Evolutionary conservation across 1,140 invertebrate genomes (phyloP).

Genomic region (Drosophila varians): DNA sequence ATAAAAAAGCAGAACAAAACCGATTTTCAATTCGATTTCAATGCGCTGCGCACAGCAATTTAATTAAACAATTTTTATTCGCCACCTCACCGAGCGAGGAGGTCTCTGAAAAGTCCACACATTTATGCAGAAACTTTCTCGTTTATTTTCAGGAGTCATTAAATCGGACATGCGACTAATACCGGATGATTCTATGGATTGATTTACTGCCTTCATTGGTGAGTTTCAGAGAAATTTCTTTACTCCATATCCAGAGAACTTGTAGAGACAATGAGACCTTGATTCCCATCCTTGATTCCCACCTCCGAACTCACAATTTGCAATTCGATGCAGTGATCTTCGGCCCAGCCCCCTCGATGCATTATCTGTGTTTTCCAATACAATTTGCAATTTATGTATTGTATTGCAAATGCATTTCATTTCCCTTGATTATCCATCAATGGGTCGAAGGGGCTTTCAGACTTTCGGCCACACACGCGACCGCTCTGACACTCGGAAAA

Average conservation of each 20-base stretch:
- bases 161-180: slow-evolving; percentile 75
- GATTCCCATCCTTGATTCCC: no score
- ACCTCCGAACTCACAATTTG: no score
- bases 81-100: no score
- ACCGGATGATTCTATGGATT: slow-evolving; percentile 12
- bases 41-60: slow-evolving; percentile 66
- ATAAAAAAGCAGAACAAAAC: slow-evolving; percentile 81
- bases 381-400: slow-evolving; percentile 64
- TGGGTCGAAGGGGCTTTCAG: background rate
- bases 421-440: slow-evolving; percentile 25
- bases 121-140: background rate
- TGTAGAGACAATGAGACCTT: slow-evolving; percentile 10
- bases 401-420: slow-evolving; percentile 43
- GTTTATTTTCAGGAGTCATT: slow-evolving; percentile 60
- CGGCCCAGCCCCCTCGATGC: background rate
- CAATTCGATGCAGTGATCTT: slow-evolving; percentile 63
- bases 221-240: background rate
- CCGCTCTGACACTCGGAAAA: background rate
- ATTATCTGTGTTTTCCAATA: slow-evolving; percentile 32
- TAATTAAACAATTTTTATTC: slow-evolving; percentile 64
- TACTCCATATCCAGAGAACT: no score
- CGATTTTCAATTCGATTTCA: slow-evolving; percentile 79
- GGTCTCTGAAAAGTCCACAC: no score
- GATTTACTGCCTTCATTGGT: background rate
- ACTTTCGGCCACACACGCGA: background rate